Base-by-base conservation (phyloP, 2,797 vertebrate species). In the Coreius guichenoti region DNA sequence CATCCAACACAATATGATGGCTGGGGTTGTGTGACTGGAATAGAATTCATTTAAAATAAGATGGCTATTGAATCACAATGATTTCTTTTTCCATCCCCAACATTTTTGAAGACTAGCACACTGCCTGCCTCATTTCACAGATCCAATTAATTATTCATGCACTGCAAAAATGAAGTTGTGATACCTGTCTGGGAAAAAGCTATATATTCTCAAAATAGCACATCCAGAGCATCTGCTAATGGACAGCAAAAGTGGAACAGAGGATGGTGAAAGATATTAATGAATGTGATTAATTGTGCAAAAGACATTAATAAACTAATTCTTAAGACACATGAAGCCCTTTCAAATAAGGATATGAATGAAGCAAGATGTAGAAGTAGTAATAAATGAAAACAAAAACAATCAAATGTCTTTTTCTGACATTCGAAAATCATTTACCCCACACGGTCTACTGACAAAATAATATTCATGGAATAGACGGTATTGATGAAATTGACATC, bases 71-170 rank as follows among this genome's bases (percentile, higher is more conserved):
- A 76, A 78, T 84, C n/a, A n/a, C 31, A 13, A 54, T 61, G 79
- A 86, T 85, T 45, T 87, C 47, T 84, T 87, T 80, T 69, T 54
- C 84, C 56, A 54, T 84, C 84, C 86, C 89, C 84, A 91, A 89
- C 91, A 85, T 86, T 87, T 91, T 88, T 81, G 81, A 77, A 89
- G 72, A 83, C 80, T 78, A 87, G 87, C 87, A 93, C 93, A 91
- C 85, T 86, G 91, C 94, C 87, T 92, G 90, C 90, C 89, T 91
- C 88, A 87, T 86, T 83, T 91, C 82, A 91, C 87, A 89, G 8
- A 89, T 91, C 86, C n/a, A n/a, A 72, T 92, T 84, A 92, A 92
- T 92, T 90, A 93, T 92, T 91, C 89, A 93, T 91, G 89, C 87
- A 45, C 19, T 51, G 77, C 81, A 31, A 65, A 81, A 84, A 77